Conservation (phyloP, 2,888 invertebrate species). For the Hetaerina titia region DNA sequence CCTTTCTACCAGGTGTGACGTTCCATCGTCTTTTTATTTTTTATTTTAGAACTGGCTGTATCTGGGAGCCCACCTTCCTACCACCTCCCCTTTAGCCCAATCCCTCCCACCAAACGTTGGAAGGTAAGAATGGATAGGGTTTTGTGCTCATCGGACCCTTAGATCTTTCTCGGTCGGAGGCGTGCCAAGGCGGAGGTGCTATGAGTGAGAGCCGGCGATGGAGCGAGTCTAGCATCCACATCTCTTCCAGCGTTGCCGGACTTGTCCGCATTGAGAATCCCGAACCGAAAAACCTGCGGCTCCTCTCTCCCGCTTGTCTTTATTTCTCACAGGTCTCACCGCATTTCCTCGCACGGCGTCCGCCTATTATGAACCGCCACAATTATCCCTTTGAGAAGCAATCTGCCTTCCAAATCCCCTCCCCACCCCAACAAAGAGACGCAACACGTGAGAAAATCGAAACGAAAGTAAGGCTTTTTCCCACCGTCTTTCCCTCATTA, state of each 20-base stretch:
- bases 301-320: neutral
- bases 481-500: neutral
- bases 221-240: constrained; percentile 21
- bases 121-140: constrained; percentile 9
- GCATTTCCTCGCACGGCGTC: constrained; percentile 38
- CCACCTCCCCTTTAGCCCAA: neutral
- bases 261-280: neutral
- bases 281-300: constrained; percentile 29
- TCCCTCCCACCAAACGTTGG: constrained; percentile 5
- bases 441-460: constrained; percentile 46
- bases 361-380: constrained; percentile 15
- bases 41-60: neutral
- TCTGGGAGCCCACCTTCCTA: neutral
- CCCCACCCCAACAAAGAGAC: neutral
- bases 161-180: neutral
- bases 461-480: constrained; percentile 47
- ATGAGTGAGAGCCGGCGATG: neutral
- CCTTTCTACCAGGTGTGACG: constrained; percentile 7
- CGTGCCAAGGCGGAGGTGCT: neutral
- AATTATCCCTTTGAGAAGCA: constrained; percentile 18
- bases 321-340: neutral
- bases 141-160: constrained; percentile 12
- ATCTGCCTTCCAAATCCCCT: constrained; percentile 35
- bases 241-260: constrained; percentile 42
- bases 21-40: neutral